Evolutionary conservation across 2,888 invertebrate genomes (phyloP).

Genomic region (Sympetrum striolatum): DNA sequence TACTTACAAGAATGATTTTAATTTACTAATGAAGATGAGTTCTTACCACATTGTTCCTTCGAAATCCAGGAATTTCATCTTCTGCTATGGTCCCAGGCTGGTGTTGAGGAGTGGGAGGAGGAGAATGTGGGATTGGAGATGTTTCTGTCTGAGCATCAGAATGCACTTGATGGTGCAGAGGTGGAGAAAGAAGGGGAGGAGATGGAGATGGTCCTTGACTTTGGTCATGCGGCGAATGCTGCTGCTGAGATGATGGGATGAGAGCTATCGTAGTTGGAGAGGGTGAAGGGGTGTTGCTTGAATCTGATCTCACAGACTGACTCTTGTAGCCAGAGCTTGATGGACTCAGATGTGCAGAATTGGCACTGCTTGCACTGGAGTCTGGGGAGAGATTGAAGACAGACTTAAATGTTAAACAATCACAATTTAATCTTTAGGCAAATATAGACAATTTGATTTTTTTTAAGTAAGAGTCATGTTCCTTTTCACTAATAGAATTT

Average conservation of each 20-base stretch:
- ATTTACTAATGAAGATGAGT: background rate
- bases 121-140: background rate
- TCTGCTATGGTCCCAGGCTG: constrained; percentile 30
- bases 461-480: too few species aligned
- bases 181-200: background rate
- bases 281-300: constrained; percentile 70
- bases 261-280: constrained; percentile 70
- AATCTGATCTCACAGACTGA: constrained; percentile 73
- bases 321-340: constrained; percentile 81
- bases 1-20: background rate
- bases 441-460: background rate
- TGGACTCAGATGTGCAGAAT: constrained; percentile 72
- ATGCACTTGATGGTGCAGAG: constrained; percentile 15
- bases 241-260: constrained; percentile 8
- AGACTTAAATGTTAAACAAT: too few species aligned
- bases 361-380: constrained; percentile 66
- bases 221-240: constrained; percentile 6
- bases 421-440: too few species aligned
- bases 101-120: background rate
- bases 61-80: background rate
- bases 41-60: constrained; percentile 12
- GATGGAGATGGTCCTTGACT: constrained; percentile 38
- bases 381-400: constrained; percentile 56
- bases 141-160: constrained; percentile 19
- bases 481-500: too few species aligned